Conservation (phyloP, 2,797 vertebrate species). For the Vultur gryphus region DNA sequence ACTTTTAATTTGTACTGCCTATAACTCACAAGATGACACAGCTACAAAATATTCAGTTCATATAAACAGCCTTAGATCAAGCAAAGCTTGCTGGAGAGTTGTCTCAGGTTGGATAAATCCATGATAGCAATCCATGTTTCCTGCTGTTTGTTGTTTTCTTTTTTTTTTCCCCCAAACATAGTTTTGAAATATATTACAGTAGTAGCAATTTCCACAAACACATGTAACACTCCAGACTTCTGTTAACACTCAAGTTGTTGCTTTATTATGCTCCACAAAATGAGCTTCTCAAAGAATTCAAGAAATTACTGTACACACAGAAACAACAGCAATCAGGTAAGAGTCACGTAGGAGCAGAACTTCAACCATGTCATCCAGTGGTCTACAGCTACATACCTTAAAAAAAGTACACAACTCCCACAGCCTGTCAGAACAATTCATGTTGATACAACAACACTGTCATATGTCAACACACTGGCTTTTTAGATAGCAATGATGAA, state of each 20-base stretch:
- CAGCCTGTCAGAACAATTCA: not conserved
- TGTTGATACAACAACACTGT: not conserved
- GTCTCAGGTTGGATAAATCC: constrained; percentile 37
- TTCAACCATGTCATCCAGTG: not conserved
- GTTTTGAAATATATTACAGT: constrained; percentile 24
- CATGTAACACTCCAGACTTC: not conserved
- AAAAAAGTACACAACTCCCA: not conserved
- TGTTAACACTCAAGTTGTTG: not conserved
- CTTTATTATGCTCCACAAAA: not conserved
- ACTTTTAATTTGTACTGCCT: constrained; percentile 15
- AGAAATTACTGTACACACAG: not conserved
- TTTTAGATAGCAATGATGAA: not conserved
- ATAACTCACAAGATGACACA: not conserved
- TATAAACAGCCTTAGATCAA: constrained; percentile 42
- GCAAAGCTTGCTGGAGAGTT: constrained; percentile 8
- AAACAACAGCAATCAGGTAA: not conserved
- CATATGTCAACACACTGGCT: not conserved
- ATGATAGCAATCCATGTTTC: not conserved
- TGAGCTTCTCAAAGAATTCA: not conserved
- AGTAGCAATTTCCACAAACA: not conserved
- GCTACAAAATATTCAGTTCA: not conserved
- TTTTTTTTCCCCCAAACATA: not conserved
- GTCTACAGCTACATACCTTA: not conserved
- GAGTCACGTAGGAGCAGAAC: not conserved
- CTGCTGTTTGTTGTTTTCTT: not conserved